Conservation (phyloP, 2,113 vertebrate species). For the Tor tambroides region DNA sequence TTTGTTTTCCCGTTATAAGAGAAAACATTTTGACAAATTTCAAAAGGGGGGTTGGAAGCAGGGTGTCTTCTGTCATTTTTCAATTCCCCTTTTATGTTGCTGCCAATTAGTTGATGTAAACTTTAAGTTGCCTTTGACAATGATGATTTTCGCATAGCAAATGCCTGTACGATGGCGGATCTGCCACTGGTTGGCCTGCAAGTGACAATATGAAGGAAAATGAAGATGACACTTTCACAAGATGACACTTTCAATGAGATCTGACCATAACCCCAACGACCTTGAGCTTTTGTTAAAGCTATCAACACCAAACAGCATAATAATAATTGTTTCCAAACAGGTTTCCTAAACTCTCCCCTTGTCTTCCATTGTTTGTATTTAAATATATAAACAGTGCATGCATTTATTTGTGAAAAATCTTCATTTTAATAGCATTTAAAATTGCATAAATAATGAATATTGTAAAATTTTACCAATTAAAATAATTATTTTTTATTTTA, state of each 20-base stretch:
- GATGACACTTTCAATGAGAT: background rate
- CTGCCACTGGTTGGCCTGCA: conserved; percentile 14
- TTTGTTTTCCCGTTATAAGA: conserved; percentile 68
- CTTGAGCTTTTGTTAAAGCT: background rate
- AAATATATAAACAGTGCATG: no score
- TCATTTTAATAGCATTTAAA: no score
- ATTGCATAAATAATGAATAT: no score
- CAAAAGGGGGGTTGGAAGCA: conserved; percentile 53
- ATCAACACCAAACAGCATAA: no score
- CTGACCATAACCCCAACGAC: background rate
- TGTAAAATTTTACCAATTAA: no score
- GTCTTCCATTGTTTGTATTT: no score
- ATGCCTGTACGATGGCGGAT: conserved; percentile 43
- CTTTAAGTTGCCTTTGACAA: conserved; percentile 65
- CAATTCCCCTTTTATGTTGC: conserved; percentile 66
- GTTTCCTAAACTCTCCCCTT: no score
- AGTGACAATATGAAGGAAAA: conserved; percentile 20
- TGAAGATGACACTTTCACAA: conserved; percentile 20
- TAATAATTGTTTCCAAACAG: no score
- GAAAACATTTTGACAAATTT: conserved; percentile 69
- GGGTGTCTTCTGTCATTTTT: conserved; percentile 62
- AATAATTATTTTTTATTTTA: no score
- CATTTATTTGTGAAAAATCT: no score
- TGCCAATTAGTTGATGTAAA: conserved; percentile 72
- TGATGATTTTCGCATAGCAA: conserved; percentile 55